These are phyloP conservation scores for Scrobipalpa costella DNA, from an alignment of 2,888 invertebrate genomes.

Conservation along the genomic window DNA sequence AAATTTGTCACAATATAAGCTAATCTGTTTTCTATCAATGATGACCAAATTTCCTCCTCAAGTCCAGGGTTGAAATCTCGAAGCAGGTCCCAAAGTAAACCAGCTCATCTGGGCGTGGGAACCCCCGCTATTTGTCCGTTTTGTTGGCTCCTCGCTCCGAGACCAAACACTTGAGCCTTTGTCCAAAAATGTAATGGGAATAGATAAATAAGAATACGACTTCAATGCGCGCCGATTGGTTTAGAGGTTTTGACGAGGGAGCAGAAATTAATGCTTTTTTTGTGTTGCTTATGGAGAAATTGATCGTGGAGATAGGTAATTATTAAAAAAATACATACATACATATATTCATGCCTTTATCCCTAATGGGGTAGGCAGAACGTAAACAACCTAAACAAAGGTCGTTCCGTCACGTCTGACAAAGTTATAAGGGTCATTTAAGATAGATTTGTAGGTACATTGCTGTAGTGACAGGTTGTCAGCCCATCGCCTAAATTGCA, in stretches of 20 bases:
- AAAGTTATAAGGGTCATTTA: too few species aligned
- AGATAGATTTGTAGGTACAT: too few species aligned
- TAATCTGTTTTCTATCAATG: background rate
- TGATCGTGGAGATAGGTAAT: too few species aligned
- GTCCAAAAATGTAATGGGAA: constrained; percentile 79
- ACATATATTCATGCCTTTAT: too few species aligned
- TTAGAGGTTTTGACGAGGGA: background rate
- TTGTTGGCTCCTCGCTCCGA: constrained; percentile 61
- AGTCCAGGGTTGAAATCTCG: background rate
- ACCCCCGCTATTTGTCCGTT: constrained; percentile 67
- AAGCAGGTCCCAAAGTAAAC: constrained; percentile 15
- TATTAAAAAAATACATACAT: too few species aligned
- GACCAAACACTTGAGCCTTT: constrained; percentile 77
- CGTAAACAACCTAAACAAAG: too few species aligned
- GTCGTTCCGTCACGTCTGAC: too few species aligned
- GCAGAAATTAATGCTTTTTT: background rate
- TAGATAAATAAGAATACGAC: constrained; percentile 69
- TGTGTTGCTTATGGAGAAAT: background rate
- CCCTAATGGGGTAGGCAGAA: too few species aligned
- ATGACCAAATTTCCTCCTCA: background rate
- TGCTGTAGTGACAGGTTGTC: too few species aligned
- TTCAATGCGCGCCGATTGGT: constrained; percentile 43
- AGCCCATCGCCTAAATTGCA: too few species aligned
- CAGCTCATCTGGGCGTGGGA: constrained; percentile 60
- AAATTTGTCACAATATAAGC: too few species aligned